Conservation (phyloP, 2,888 invertebrate species). For the Drosophila diplacantha region DNA sequence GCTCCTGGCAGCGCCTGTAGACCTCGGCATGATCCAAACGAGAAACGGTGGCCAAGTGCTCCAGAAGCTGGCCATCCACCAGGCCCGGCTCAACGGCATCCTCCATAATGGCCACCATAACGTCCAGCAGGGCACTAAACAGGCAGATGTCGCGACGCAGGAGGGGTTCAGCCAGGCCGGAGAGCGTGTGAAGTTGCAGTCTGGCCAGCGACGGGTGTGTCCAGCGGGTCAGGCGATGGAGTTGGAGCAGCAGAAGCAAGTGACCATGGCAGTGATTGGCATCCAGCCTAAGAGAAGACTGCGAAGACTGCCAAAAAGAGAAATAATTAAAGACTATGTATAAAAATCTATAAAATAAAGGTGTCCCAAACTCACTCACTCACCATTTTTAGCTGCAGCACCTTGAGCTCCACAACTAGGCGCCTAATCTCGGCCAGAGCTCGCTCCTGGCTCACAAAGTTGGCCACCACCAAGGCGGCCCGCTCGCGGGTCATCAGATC, state of each 20-base stretch:
- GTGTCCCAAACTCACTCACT: not conserved
- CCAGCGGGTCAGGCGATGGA: slow-evolving; percentile 32
- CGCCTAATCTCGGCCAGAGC: slow-evolving; percentile 19
- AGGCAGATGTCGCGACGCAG: slow-evolving; percentile 41
- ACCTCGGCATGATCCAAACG: slow-evolving; percentile 16
- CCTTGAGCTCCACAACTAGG: slow-evolving; percentile 7
- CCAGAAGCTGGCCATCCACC: not conserved
- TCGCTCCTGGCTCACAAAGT: slow-evolving; percentile 25
- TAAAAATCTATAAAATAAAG: too few relatives aligned
- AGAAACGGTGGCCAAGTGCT: slow-evolving; percentile 4
- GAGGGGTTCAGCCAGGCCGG: not conserved
- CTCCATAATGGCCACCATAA: slow-evolving; percentile 30
- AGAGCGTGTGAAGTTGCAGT: slow-evolving; percentile 17
- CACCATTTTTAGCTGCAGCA: not conserved
- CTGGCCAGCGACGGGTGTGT: not conserved
- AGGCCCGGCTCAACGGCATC: slow-evolving; percentile 4
- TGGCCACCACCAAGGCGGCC: slow-evolving; percentile 81
- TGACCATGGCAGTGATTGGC: slow-evolving; percentile 68
- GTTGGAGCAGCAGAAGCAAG: slow-evolving; percentile 53
- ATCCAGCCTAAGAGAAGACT: not conserved
- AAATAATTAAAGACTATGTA: not conserved
- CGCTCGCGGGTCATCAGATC: slow-evolving; percentile 79
- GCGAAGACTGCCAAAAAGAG: accelerated
- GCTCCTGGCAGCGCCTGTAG: slow-evolving; percentile 42
- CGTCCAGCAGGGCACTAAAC: slow-evolving; percentile 41